A percentile compares a stretch with the other conserved stretches of the same genome.
These are phyloP conservation scores for Onchidella celtica DNA, from an alignment of 2,888 invertebrate genomes.

Conservation along the genomic window DNA sequence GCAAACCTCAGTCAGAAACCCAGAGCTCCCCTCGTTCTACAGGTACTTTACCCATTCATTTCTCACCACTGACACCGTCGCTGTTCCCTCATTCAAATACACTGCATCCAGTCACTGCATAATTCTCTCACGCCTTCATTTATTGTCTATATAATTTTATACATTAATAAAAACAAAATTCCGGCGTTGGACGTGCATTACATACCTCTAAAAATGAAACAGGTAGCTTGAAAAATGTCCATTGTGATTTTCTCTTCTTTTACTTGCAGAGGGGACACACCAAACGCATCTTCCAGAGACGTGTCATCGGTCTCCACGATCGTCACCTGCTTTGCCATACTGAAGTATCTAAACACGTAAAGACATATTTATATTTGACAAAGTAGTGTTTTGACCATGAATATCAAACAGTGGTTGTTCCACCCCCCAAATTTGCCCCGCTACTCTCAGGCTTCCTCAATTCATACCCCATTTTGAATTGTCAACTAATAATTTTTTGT, in stretches of 20 bases:
- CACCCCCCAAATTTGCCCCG: neutral
- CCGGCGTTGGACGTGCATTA: too few species aligned
- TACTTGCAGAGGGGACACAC: neutral
- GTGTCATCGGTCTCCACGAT: neutral
- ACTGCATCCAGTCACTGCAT: neutral
- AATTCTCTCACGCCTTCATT: neutral
- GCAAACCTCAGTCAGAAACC: too few species aligned
- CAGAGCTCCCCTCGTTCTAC: neutral
- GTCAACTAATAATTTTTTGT: too few species aligned
- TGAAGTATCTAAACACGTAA: neutral
- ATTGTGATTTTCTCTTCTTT: neutral
- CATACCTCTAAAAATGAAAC: slow-evolving; percentile 7
- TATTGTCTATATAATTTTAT: too few species aligned
- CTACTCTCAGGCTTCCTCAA: too few species aligned
- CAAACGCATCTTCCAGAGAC: neutral
- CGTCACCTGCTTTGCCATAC: neutral
- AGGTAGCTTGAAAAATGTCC: neutral
- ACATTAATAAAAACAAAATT: too few species aligned
- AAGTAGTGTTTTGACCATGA: too few species aligned
- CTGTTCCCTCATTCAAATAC: neutral
- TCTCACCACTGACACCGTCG: neutral
- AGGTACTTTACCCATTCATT: neutral
- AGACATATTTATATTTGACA: neutral
- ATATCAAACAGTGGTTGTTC: neutral
- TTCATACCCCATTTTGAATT: too few species aligned